These are phyloP conservation scores for Pimpla rufipes DNA, from an alignment of 2,888 invertebrate genomes.

Conservation along the genomic window DNA sequence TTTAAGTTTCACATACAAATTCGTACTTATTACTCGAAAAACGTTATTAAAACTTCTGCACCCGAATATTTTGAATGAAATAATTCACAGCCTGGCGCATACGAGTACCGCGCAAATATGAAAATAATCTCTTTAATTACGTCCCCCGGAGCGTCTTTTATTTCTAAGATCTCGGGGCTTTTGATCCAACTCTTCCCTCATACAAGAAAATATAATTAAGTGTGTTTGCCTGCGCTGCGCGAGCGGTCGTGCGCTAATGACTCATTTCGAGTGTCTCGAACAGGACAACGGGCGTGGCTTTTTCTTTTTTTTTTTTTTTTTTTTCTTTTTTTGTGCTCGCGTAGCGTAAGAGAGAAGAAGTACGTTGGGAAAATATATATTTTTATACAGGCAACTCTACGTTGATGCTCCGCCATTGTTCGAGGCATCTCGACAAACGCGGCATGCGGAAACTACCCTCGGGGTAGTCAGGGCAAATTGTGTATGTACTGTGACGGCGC, in stretches of 20 bases:
- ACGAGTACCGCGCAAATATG: neutral
- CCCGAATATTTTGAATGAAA: neutral
- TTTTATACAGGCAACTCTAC: neutral
- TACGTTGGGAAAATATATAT: neutral
- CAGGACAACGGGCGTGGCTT: neutral
- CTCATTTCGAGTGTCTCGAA: constrained; percentile 17
- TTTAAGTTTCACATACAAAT: too few relatives aligned
- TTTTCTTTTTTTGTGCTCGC: neutral
- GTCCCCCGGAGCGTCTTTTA: neutral
- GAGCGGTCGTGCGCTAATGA: constrained; percentile 6
- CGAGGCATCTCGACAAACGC: constrained; percentile 14
- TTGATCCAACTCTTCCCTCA: neutral
- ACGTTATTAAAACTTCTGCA: too few relatives aligned
- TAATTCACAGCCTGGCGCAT: neutral
- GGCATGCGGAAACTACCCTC: constrained; percentile 27
- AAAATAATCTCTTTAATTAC: neutral
- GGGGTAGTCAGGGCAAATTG: constrained; percentile 24
- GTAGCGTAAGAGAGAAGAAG: neutral
- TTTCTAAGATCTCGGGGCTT: neutral
- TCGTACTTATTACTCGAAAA: too few relatives aligned
- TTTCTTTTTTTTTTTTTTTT: too few relatives aligned
- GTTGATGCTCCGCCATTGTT: constrained; percentile 25
- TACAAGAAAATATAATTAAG: constrained; percentile 11
- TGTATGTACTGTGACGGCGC: constrained; percentile 21
- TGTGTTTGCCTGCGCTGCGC: neutral